Percentiles rank a stretch among this genome's conserved stretches.
Conservation (phyloP, 2,888 invertebrate genomes). For the Ethmia dodecea region DNA sequence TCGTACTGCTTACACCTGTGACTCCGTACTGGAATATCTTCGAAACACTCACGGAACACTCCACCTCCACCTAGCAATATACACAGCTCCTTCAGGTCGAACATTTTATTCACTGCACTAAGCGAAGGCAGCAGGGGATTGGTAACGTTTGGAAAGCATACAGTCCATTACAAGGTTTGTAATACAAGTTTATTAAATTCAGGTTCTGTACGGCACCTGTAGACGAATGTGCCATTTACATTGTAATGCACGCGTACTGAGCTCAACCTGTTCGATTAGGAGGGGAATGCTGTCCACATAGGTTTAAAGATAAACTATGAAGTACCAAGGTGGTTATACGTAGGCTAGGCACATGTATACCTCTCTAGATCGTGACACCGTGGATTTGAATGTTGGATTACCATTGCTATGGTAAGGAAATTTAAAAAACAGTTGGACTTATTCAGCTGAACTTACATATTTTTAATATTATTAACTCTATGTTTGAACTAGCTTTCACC, state of each 20-base stretch:
- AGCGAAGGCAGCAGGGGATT: background rate
- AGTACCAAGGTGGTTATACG: no score
- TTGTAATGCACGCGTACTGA: constrained; percentile 66
- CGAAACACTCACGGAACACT: background rate
- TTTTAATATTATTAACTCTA: no score
- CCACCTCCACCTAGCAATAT: background rate
- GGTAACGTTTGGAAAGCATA: background rate
- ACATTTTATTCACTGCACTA: background rate
- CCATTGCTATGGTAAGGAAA: no score
- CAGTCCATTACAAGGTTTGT: background rate
- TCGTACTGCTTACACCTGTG: constrained; percentile 56
- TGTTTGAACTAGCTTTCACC: no score
- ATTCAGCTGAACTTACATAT: no score
- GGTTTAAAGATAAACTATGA: constrained; percentile 10
- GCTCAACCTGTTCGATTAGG: constrained; percentile 67
- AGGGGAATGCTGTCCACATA: constrained; percentile 63
- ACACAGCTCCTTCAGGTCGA: constrained; percentile 13
- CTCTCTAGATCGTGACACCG: no score
- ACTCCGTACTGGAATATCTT: constrained; percentile 34
- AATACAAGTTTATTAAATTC: constrained; percentile 40
- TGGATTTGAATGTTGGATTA: no score
- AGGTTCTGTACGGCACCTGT: constrained; percentile 65
- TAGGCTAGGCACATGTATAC: no score
- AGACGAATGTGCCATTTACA: constrained; percentile 71
- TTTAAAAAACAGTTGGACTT: no score